A percentile compares a stretch with the other conserved stretches of the same genome.
These are phyloP conservation scores for Sarcophilus harrisii DNA, from an alignment of 2,797 vertebrate genomes.

Conservation along the genomic window DNA sequence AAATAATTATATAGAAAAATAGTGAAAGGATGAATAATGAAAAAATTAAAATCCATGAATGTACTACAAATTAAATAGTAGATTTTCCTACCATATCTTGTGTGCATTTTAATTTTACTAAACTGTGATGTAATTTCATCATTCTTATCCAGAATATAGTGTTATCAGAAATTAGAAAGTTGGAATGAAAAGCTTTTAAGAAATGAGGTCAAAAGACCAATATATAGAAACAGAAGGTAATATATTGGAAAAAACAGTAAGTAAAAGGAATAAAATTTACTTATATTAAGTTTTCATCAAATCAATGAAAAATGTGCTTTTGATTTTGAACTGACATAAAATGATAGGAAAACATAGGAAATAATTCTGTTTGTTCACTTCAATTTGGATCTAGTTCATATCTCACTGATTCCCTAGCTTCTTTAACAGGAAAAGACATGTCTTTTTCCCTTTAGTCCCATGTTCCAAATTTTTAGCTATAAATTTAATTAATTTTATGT, in stretches of 20 bases:
- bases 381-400: constrained; percentile 44
- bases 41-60: constrained; percentile 8
- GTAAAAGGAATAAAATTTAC: constrained; percentile 65
- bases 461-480: constrained; percentile 67
- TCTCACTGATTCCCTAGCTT: constrained; percentile 64
- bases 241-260: constrained; percentile 61
- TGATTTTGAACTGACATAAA: constrained; percentile 72
- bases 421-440: constrained; percentile 39
- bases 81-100: constrained; percentile 40
- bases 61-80: constrained; percentile 58
- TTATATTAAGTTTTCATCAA: constrained; percentile 70
- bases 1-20: constrained; percentile 58
- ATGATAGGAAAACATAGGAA: constrained; percentile 60
- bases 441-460: constrained; percentile 69
- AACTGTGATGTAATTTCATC: constrained; percentile 45
- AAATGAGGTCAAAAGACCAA: constrained; percentile 56
- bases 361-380: constrained; percentile 66
- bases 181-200: constrained; percentile 61
- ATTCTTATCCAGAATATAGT: constrained; percentile 46
- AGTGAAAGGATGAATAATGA: constrained; percentile 36
- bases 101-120: constrained; percentile 54
- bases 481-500: constrained; percentile 63
- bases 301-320: constrained; percentile 66
- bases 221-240: constrained; percentile 52
- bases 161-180: constrained; percentile 44